Evolutionary conservation across 2,113 vertebrate genomes (phyloP), one percentile per base, ranked within the genome.

Genomic region (Ia io): DNA sequence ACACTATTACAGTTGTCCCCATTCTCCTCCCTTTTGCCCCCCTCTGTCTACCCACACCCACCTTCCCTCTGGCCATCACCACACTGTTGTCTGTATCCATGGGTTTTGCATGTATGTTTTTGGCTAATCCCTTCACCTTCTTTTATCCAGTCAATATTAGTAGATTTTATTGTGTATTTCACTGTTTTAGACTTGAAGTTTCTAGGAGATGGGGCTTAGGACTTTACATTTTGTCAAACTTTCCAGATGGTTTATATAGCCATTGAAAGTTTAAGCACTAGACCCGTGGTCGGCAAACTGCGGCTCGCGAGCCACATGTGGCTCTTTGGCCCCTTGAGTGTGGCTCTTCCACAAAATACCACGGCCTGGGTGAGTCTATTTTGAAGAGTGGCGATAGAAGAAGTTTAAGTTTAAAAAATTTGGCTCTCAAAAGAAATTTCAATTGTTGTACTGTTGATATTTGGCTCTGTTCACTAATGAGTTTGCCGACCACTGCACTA

Each of bases 141-240:
- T 65, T 32, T 65, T 16, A 65, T 65, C 63, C 30, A 32, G 63
- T 16, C 30, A 78, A 70, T 51, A 56, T 82, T 53, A 84, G 1
- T 53, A 49, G 17, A 28, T 61, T 86, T 84, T 16, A 56, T 89
- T 63, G 2, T 90, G 2, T 32, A 59, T 49, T 84, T 3, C 11
- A 23, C 22, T 89, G 6, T 84, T 95, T 91, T 71, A 59, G 49
- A 88, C 8, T 80, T 91, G 79, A 82, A 74, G 4, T 90, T 93
- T 90, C 14, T 92, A 49, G 32, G 12, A 87, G 7, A 51, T 63
- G 2, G 7, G 40, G 9, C 25, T 91, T 80, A 47, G 20, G 5
- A 70, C 82, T 97, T 87, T 88, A 49, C 1, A 47, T 80, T 86
- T 95, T 94, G 30, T 91, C 47, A n/a, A 56, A 32, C 13, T 87